Evolutionary conservation across 2,888 invertebrate genomes (phyloP).

Genomic region (Yponomeuta malinellus): DNA sequence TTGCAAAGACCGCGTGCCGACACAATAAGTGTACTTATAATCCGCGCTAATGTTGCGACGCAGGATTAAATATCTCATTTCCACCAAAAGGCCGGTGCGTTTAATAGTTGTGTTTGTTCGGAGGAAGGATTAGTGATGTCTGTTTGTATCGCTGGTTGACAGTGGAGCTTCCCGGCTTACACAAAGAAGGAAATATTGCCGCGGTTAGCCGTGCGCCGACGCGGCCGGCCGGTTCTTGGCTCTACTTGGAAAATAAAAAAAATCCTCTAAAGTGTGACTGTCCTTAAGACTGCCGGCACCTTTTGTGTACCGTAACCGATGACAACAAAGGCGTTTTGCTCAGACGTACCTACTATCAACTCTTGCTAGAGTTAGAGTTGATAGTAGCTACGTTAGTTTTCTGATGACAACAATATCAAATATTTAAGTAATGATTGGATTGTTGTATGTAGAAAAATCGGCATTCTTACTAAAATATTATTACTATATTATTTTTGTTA

Average conservation of each 20-base stretch:
- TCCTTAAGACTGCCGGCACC: slow-evolving; percentile 20
- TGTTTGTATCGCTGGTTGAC: slow-evolving; percentile 51
- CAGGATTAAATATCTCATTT: slow-evolving; percentile 61
- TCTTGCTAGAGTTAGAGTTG: no score
- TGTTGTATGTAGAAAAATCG: no score
- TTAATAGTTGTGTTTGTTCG: slow-evolving; percentile 51
- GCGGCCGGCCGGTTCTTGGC: slow-evolving; percentile 38
- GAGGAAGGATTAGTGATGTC: slow-evolving; percentile 59
- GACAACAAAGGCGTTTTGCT: slow-evolving; percentile 7
- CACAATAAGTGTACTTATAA: slow-evolving; percentile 42
- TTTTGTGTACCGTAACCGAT: slow-evolving; percentile 14
- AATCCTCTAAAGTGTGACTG: slow-evolving; percentile 38
- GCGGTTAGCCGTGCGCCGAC: slow-evolving; percentile 33
- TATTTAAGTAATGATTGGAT: no score
- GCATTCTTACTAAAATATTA: no score
- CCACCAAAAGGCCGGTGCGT: slow-evolving; percentile 56
- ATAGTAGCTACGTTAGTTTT: background rate
- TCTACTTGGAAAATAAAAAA: slow-evolving; percentile 53
- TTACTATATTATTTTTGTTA: no score
- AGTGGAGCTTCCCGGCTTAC: slow-evolving; percentile 33
- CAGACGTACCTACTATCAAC: background rate
- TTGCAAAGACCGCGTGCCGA: slow-evolving; percentile 6
- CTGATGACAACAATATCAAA: background rate
- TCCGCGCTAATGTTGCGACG: slow-evolving; percentile 59
- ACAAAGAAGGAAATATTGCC: slow-evolving; percentile 24